Percentiles rank a stretch among this genome's conserved stretches.
These are phyloP conservation scores for Octodon degus DNA, from an alignment of 2,113 vertebrate species.

Conservation along the genomic window DNA sequence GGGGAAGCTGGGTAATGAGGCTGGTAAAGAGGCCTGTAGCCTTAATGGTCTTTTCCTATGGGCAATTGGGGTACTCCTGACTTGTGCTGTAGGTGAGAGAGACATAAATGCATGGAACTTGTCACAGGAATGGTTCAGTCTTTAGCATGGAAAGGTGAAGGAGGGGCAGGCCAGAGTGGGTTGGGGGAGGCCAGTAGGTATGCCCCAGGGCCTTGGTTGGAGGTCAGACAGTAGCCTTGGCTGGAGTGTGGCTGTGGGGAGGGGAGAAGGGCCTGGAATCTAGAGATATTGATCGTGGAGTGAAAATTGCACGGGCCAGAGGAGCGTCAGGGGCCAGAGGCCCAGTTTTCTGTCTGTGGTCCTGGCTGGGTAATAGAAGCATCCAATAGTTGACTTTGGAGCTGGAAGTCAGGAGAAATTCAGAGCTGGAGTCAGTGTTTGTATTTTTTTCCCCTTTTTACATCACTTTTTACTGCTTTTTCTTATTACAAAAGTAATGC, in stretches of 20 bases:
- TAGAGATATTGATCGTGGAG: neutral
- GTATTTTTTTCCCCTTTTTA: neutral
- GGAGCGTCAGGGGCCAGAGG: neutral
- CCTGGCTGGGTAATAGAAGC: neutral
- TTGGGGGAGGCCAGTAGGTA: neutral
- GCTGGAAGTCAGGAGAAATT: neutral
- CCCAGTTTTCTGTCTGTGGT: neutral
- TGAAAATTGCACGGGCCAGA: neutral
- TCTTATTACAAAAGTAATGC: conserved; percentile 38
- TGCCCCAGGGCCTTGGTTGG: neutral
- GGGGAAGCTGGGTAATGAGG: neutral
- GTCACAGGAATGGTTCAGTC: conserved; percentile 18
- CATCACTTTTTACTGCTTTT: conserved; percentile 15
- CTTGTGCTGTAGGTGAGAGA: conserved; percentile 27
- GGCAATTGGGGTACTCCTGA: neutral
- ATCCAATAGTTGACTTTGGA: neutral
- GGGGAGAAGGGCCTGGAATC: neutral
- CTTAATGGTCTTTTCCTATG: neutral
- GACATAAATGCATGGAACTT: neutral
- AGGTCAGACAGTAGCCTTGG: neutral
- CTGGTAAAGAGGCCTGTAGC: conserved; percentile 20
- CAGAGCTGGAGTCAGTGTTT: neutral
- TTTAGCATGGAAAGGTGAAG: neutral
- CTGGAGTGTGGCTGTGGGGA: neutral
- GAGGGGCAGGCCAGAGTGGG: neutral